Evolutionary conservation across 2,113 vertebrate genomes (phyloP), one percentile per base, ranked within the genome.

Genomic region (Sciurus niger): DNA sequence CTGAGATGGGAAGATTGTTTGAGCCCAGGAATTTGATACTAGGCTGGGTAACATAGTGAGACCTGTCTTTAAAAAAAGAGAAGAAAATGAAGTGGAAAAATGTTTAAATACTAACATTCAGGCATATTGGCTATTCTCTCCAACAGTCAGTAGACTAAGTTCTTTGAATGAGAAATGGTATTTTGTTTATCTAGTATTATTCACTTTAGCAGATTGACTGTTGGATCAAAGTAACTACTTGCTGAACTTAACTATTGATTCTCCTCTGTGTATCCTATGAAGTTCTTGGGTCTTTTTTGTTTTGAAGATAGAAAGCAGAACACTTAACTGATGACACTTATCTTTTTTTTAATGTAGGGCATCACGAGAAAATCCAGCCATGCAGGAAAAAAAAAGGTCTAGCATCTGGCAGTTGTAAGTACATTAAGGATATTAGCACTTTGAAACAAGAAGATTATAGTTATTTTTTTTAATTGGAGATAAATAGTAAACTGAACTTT

Each of bases 371-470:
- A 99, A 99, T 96, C 99, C 99, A 96, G 96, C 99, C 94, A 99
- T 99, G 98, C 99, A 99, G 73, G 99, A 99, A 98, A 99, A 99
- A 98, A 99, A 99, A 98, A 99, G 99, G 95, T 99, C 99, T 96
- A 99, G 99, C 98, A 99, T 99, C 97, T 99, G 99, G 99, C 99
- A 99, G 94, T 99, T 99, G 99, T 99, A 99, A 99, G 99, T 99
- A 97, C 37, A 25, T 14, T 88, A 22, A 25, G 22, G 73, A 79
- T 58, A 16, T 40, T 72, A 91, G 95, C 63, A 68, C 25, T 87
- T 86, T 58, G 80, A 92, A 67, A 65, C 7, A 30, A 84, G 86
- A 96, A 65, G 58, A 79, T 78, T 85, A 70, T 2, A 78, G 34
- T 95, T 37, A 91, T n/a, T 92, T 74, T 93, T 78, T 79, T 94